Conservation (phyloP, 2,113 vertebrate species). For the Cyprinodon variegatus region DNA sequence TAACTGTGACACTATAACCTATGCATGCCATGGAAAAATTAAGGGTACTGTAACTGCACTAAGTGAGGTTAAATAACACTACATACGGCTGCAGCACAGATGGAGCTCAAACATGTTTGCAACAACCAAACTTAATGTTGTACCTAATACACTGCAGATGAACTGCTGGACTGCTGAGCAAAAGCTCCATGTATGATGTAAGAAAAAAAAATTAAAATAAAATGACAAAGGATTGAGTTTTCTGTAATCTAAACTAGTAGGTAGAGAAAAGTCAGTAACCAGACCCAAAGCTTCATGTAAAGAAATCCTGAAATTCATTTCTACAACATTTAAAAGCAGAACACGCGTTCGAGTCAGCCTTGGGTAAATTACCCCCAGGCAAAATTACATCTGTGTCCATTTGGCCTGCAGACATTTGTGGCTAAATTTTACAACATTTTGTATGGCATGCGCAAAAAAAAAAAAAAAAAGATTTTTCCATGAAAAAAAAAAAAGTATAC, state of each 20-base stretch:
- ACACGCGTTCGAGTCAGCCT: background rate
- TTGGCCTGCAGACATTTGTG: slow-evolving; percentile 6
- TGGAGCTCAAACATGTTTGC: background rate
- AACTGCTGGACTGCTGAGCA: too few species aligned
- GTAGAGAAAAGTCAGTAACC: background rate
- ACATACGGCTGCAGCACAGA: too few species aligned
- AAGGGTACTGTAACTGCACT: too few species aligned
- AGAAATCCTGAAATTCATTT: background rate
- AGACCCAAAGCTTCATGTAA: background rate
- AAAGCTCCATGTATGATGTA: background rate
- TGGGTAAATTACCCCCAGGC: background rate
- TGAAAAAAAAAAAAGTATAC: background rate
- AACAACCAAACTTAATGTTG: background rate
- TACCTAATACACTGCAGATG: background rate
- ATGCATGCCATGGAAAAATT: background rate
- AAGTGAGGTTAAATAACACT: too few species aligned
- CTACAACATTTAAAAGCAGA: background rate
- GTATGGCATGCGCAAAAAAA: background rate
- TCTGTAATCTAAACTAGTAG: background rate
- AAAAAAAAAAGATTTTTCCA: background rate
- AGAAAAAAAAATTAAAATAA: background rate
- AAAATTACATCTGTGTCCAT: slow-evolving; percentile 13
- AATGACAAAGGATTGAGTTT: background rate
- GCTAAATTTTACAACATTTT: slow-evolving; percentile 5
- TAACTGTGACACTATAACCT: background rate